phyloP scores from a whole-genome alignment of 1,140 invertebrate genomes.

The Cheumatopsyche charites region DNA sequence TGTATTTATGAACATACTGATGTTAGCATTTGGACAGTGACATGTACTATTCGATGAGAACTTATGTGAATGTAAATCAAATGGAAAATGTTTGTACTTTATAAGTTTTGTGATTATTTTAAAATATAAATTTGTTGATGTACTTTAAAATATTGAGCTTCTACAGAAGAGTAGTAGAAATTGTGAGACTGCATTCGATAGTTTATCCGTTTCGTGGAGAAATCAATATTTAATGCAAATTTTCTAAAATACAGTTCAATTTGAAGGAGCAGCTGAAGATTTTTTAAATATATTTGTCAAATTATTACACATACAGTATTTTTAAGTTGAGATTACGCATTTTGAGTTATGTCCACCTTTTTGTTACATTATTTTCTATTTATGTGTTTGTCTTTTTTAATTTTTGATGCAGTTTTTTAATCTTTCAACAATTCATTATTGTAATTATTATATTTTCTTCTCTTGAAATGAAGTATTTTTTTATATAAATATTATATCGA shows the following conservation, averaged over 20 bases:
- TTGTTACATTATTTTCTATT: background rate
- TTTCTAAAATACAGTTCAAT: background rate
- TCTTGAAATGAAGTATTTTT: constrained; percentile 20
- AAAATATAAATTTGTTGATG: constrained; percentile 6
- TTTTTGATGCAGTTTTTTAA: background rate
- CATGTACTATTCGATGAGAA: background rate
- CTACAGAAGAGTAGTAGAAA: background rate
- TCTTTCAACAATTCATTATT: background rate
- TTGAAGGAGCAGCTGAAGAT: background rate
- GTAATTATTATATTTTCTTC: constrained; percentile 21
- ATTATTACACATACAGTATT: too few relatives aligned
- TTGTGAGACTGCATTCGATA: constrained; percentile 4
- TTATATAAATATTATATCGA: constrained; percentile 3
- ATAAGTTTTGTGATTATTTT: constrained; percentile 24
- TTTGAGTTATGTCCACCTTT: constrained; percentile 8
- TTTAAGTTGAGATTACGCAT: background rate
- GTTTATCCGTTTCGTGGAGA: background rate
- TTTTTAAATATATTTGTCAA: background rate
- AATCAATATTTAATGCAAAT: background rate
- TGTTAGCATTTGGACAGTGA: too few relatives aligned
- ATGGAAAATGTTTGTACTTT: constrained; percentile 13
- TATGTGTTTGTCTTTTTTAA: too few relatives aligned
- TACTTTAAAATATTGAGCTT: constrained; percentile 19
- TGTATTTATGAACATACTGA: too few relatives aligned
- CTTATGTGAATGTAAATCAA: constrained; percentile 3